phyloP scores from a whole-genome alignment of 2,113 vertebrate genomes.

The Speoplatyrhinus poulsoni region DNA sequence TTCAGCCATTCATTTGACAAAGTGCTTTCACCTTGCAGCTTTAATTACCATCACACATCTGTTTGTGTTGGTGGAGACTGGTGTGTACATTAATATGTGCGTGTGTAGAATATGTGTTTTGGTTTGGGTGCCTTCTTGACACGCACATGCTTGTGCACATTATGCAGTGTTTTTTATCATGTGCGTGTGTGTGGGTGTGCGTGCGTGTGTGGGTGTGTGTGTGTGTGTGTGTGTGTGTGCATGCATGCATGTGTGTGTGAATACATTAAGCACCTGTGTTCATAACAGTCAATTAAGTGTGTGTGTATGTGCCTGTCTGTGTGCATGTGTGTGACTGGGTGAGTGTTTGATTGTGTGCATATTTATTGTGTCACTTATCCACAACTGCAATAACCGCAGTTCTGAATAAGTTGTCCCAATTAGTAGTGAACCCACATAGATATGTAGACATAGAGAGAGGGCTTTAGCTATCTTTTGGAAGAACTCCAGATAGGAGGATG shows the following conservation, averaged over 20 bases:
- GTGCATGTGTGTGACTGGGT: too few species aligned
- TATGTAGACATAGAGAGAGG: constrained; percentile 25
- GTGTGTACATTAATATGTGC: background rate
- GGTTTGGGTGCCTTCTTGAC: background rate
- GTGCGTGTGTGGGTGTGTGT: background rate
- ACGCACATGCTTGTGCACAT: background rate
- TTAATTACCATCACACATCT: constrained; percentile 58
- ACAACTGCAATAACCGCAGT: too few species aligned
- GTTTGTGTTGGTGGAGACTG: constrained; percentile 2
- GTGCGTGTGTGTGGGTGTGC: background rate
- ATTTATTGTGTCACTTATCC: too few species aligned
- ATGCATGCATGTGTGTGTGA: background rate
- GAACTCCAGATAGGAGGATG: constrained; percentile 30
- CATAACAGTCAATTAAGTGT: background rate
- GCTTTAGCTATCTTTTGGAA: constrained; percentile 46
- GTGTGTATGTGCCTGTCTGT: background rate
- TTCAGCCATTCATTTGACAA: constrained; percentile 76
- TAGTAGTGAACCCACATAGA: constrained; percentile 50
- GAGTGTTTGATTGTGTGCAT: too few species aligned
- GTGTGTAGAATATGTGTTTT: background rate
- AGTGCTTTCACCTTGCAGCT: constrained; percentile 69
- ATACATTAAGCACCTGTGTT: background rate
- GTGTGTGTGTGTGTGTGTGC: background rate
- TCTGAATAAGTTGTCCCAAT: constrained; percentile 6
- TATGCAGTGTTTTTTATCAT: background rate